Evolutionary conservation across 2,888 invertebrate species (phyloP).

Genomic region (Crematogaster levior): DNA sequence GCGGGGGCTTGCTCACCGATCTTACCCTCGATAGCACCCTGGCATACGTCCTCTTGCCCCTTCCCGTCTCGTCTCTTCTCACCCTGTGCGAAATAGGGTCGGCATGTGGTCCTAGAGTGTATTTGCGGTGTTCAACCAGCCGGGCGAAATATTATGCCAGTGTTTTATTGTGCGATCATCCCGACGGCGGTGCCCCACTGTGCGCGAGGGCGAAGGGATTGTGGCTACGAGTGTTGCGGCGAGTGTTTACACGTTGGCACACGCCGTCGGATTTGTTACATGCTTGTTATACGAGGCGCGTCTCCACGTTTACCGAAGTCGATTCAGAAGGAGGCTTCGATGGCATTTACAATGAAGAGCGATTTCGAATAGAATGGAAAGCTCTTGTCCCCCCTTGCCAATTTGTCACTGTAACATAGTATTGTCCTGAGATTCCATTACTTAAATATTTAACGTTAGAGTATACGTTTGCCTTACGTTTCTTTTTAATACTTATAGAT

Average conservation of each 20-base stretch:
- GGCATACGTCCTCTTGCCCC: conserved; percentile 66
- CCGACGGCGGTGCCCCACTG: conserved; percentile 73
- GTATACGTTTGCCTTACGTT: too few species aligned
- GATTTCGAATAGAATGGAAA: neutral
- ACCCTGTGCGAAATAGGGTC: conserved; percentile 68
- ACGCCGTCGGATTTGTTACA: conserved; percentile 70
- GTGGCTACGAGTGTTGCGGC: conserved; percentile 62
- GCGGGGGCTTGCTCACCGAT: conserved; percentile 32
- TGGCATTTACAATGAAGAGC: neutral
- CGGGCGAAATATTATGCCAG: conserved; percentile 81
- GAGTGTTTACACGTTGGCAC: conserved; percentile 73
- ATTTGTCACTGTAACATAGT: neutral
- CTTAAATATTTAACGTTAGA: neutral
- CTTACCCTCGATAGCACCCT: conserved; percentile 55
- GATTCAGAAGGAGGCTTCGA: neutral
- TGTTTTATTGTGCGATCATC: conserved; percentile 84
- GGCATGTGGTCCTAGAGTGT: conserved; percentile 79
- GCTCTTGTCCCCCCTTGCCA: neutral
- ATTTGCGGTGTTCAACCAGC: conserved; percentile 81
- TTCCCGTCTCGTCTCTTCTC: conserved; percentile 2
- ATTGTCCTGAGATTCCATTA: neutral
- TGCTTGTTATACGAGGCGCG: conserved; percentile 60
- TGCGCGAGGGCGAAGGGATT: conserved; percentile 67
- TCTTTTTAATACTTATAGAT: too few species aligned
- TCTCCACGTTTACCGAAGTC: conserved; percentile 20